Evolutionary conservation across 2,888 invertebrate species (phyloP), one percentile per base, ranked within the genome.

Genomic region (Tromatobia lineatoria): DNA sequence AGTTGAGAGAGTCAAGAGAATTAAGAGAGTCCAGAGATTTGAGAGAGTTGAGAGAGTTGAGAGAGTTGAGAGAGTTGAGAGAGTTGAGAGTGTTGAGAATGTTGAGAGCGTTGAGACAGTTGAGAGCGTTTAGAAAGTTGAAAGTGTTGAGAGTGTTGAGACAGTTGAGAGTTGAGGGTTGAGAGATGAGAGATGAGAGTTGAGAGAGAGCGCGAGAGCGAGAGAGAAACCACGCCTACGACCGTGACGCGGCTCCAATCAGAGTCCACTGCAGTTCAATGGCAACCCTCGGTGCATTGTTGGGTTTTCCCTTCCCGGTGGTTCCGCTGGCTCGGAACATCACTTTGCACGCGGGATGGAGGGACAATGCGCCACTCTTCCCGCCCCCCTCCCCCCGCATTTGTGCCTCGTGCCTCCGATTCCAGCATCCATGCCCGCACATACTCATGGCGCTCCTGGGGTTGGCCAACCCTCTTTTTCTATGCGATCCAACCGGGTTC

Each of bases 231-330:
- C 93, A 93, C 93, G 93, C 93, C 93, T 86, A 93, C 89, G 91
- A 92, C 91, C 93, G 93, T 90, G 85, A 71, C 59, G 82, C 75
- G 86, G 89, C 89, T 78, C 93, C 92, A 93, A 93, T 93, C 89
- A 87, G 86, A 80, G 88, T 78, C 83, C 86, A 89, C 88, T 93
- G 93, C 93, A 93, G 93, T 92, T 90, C 89, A 93, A 92, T 92
- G 90, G 91, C 92, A 91, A 91, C 91, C 92, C 91, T 87, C 90
- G 90, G 82, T 93, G 93, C 92, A 93, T 92, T 91, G 92, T 92
- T 89, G 89, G 88, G 84, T 84, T 87, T 91, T 90, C 90, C 87
- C 88, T 74, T 86, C 76, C 84, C n/a, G 66, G 75, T 38, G 25
- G 25, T 23, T 47, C 57, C 73, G 38, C 38, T 74, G 52, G 18